These are phyloP conservation scores for Cassiopea xamachana DNA, from an alignment of 30 jellyfish, hydroid and myxozoan genomes.

Conservation along the genomic window DNA sequence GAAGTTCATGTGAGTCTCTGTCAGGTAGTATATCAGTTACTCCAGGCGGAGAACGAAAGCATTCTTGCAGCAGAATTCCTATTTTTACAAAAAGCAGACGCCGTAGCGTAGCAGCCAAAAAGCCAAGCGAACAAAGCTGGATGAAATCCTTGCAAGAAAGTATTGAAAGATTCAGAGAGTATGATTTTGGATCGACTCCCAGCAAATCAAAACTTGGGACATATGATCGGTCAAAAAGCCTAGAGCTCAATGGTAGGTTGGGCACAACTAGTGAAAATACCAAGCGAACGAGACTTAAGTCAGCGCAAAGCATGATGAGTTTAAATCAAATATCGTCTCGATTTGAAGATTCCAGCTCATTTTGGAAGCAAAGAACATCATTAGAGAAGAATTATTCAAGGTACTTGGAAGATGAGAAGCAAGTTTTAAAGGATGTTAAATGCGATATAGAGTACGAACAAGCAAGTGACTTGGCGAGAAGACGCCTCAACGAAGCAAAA, in stretches of 20 bases:
- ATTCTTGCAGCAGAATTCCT: conserved; percentile 17
- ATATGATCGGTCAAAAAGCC: conserved; percentile 6
- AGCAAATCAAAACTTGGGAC: not conserved
- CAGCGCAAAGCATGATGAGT: conserved; percentile 33
- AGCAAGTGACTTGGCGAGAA: not conserved
- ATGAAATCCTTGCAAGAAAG: conserved; percentile 31
- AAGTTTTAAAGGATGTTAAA: conserved; percentile 33
- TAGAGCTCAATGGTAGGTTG: not conserved
- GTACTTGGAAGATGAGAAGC: conserved; percentile 46
- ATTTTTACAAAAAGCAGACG: not conserved
- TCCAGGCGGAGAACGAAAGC: not conserved
- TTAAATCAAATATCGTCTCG: conserved; percentile 10
- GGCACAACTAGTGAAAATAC: not conserved
- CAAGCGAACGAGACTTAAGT: not conserved
- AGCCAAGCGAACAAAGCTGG: not conserved
- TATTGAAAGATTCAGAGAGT: conserved; percentile 15
- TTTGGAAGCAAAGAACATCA: conserved; percentile 48
- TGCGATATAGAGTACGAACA: conserved; percentile 40
- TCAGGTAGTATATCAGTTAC: not conserved
- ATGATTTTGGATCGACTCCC: not conserved
- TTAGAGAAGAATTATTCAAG: conserved; percentile 23
- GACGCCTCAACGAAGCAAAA: not conserved
- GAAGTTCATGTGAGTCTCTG: not conserved
- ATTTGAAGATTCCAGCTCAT: conserved; percentile 16
- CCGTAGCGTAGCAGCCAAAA: not conserved